These are phyloP conservation scores for Temnothorax unifasciatus DNA, from an alignment of 2,888 invertebrate genomes.

Conservation along the genomic window DNA sequence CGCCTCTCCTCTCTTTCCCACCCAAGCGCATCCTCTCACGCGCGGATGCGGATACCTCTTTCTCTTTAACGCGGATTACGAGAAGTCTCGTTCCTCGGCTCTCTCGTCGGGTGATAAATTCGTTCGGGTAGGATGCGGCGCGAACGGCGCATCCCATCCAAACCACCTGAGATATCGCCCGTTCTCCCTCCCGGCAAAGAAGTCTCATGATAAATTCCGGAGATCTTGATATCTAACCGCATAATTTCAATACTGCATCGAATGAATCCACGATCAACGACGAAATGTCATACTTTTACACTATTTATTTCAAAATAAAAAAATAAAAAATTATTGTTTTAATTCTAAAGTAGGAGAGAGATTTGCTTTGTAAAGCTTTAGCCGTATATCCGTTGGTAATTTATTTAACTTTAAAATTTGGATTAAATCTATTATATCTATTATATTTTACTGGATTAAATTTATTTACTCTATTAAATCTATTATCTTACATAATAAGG, in stretches of 20 bases:
- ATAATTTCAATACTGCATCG: neutral
- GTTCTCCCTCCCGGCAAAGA: conserved; percentile 46
- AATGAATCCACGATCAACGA: neutral
- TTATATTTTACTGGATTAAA: neutral
- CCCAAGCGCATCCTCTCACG: neutral
- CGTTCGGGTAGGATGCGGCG: conserved; percentile 59
- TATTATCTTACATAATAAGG: neutral
- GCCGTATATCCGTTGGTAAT: neutral
- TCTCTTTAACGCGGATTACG: conserved; percentile 77
- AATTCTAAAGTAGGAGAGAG: neutral
- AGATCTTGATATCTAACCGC: conserved; percentile 63
- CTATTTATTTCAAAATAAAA: neutral
- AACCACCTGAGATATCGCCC: conserved; percentile 57
- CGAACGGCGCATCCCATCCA: conserved; percentile 64
- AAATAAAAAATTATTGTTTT: neutral
- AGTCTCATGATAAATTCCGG: conserved; percentile 74
- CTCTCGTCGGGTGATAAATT: conserved; percentile 75
- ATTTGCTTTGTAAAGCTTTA: neutral
- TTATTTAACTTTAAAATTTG: neutral
- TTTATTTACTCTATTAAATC: neutral
- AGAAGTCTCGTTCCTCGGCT: conserved; percentile 71
- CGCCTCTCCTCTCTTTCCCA: neutral
- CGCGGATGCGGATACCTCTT: conserved; percentile 63
- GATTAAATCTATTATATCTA: neutral
- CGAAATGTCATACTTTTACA: neutral